These are phyloP conservation scores for Salvelinus alpinus DNA, from an alignment of 2,113 vertebrate species.

Conservation along the genomic window DNA sequence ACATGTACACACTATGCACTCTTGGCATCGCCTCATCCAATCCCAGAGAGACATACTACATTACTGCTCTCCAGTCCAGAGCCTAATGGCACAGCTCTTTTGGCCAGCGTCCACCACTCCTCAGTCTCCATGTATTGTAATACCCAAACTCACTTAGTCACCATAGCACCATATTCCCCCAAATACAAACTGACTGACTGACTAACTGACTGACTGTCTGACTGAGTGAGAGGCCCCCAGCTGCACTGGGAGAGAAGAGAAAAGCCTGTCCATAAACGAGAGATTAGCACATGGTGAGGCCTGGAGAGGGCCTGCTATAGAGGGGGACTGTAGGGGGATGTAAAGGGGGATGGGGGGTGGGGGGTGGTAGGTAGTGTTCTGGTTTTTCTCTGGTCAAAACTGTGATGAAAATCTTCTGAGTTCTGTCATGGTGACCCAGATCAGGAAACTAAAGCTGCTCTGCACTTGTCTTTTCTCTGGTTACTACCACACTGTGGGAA, in stretches of 20 bases:
- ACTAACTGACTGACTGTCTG: constrained; percentile 33
- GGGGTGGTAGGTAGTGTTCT: constrained; percentile 40
- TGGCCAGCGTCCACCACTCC: constrained; percentile 23
- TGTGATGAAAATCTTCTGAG: constrained; percentile 64
- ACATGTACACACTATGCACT: neutral
- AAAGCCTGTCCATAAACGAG: constrained; percentile 58
- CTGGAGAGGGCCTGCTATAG: constrained; percentile 13
- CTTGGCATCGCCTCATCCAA: constrained; percentile 8
- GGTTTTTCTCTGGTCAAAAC: constrained; percentile 41
- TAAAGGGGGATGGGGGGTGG: neutral
- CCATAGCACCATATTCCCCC: constrained; percentile 14
- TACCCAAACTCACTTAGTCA: constrained; percentile 5
- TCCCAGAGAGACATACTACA: constrained; percentile 29
- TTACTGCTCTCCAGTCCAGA: constrained; percentile 27
- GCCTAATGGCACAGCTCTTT: constrained; percentile 12
- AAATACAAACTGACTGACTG: constrained; percentile 45
- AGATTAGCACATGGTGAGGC: constrained; percentile 60
- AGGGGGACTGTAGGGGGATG: constrained; percentile 15
- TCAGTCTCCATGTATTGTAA: constrained; percentile 9
- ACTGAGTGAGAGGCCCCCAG: constrained; percentile 39
- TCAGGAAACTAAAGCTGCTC: constrained; percentile 25
- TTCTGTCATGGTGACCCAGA: constrained; percentile 61
- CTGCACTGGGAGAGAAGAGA: constrained; percentile 50
- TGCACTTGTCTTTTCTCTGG: constrained; percentile 23
- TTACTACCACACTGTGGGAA: constrained; percentile 41